A percentile compares a stretch with the other conserved stretches of the same genome.
phyloP scores from a whole-genome alignment of 2,113 vertebrate genomes.

The Hydropotes inermis region DNA sequence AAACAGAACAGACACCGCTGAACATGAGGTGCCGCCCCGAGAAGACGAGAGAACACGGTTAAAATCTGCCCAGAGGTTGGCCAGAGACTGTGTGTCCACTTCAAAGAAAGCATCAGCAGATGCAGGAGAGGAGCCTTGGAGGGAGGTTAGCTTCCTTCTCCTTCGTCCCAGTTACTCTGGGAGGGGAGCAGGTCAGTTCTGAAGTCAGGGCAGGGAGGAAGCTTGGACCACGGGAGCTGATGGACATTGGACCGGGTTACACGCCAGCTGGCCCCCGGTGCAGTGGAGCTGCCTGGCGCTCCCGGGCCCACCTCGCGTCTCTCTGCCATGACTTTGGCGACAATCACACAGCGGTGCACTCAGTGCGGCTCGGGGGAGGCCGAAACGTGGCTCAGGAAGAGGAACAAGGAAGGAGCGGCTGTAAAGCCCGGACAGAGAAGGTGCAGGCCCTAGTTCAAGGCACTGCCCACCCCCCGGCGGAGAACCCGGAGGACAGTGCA shows the following conservation, averaged over 20 bases:
- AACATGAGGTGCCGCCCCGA: neutral
- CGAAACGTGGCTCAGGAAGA: rapidly evolving
- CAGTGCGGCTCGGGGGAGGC: neutral
- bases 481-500: rapidly evolving
- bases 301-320: rapidly evolving
- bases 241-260: neutral
- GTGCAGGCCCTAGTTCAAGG: neutral
- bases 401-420: neutral
- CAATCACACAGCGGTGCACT: neutral
- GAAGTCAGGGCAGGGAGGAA: neutral
- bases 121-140: rapidly evolving
- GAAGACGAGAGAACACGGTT: neutral
- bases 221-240: neutral
- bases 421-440: neutral
- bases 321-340: neutral
- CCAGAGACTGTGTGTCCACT: neutral
- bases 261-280: neutral
- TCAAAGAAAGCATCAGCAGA: neutral
- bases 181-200: neutral
- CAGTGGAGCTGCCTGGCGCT: rapidly evolving
- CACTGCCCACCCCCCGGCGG: rapidly evolving
- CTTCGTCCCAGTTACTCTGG: neutral
- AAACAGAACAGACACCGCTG: neutral
- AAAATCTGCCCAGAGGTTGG: no score
- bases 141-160: neutral